Percentiles rank a stretch among this genome's conserved stretches.
Evolutionary conservation across 2,797 vertebrate genomes (phyloP).

Genomic region (Spinibarbus caldwelli): DNA sequence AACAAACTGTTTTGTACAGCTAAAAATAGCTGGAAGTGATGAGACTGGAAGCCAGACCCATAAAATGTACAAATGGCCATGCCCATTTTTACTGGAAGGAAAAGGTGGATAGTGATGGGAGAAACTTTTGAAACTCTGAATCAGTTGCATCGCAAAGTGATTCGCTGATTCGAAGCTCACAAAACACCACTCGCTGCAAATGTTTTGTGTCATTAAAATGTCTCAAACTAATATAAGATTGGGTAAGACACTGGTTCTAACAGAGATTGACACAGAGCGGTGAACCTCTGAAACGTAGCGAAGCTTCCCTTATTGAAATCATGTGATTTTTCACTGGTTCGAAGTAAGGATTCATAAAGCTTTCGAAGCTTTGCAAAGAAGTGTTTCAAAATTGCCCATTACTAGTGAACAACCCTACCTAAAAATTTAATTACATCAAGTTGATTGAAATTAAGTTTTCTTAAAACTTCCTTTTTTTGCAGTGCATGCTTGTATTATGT

Average conservation of each 20-base stretch:
- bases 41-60: too few species aligned
- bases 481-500: background rate
- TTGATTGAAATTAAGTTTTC: background rate
- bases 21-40: too few species aligned
- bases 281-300: too few species aligned
- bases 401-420: background rate
- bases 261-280: too few species aligned
- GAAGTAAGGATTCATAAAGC: too few species aligned
- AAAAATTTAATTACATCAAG: background rate
- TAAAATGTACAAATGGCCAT: too few species aligned
- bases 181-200: background rate
- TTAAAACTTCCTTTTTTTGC: background rate
- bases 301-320: background rate
- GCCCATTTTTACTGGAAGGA: too few species aligned
- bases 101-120: too few species aligned
- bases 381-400: background rate
- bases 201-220: background rate
- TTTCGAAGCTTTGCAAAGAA: background rate
- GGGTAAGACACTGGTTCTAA: too few species aligned
- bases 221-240: too few species aligned
- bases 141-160: background rate
- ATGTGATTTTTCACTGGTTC: background rate
- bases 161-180: background rate
- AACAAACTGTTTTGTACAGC: too few species aligned
- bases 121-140: background rate